Evolutionary conservation across 2,888 invertebrate species (phyloP).

Genomic region (Cheilosia vernalis): DNA sequence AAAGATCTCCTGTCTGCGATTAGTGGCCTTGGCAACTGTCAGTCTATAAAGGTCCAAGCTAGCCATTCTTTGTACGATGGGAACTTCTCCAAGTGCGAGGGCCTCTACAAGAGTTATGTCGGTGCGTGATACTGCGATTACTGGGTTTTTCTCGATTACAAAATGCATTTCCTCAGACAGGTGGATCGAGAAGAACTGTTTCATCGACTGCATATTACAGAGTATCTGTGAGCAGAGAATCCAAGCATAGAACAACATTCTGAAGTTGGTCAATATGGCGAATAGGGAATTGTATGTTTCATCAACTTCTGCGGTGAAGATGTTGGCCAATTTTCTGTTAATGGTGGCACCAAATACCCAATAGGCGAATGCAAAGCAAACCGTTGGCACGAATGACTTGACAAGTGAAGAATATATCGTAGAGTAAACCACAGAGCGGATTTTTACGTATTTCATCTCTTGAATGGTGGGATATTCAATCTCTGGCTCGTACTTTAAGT

Average conservation of each 20-base stretch:
- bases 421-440: slow-evolving; percentile 85
- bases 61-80: slow-evolving; percentile 90
- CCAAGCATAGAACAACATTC: slow-evolving; percentile 87
- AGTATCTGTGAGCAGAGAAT: slow-evolving; percentile 88
- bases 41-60: slow-evolving; percentile 89
- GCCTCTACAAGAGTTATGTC: slow-evolving; percentile 86
- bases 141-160: slow-evolving; percentile 84
- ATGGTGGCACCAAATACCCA: slow-evolving; percentile 86
- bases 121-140: slow-evolving; percentile 79
- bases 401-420: slow-evolving; percentile 86
- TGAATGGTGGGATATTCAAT: slow-evolving; percentile 89
- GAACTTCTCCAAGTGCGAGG: slow-evolving; percentile 84
- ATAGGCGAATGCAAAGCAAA: slow-evolving; percentile 86
- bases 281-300: slow-evolving; percentile 80
- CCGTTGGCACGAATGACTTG: slow-evolving; percentile 86
- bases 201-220: slow-evolving; percentile 88
- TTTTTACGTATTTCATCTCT: slow-evolving; percentile 87
- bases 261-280: slow-evolving; percentile 79
- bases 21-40: slow-evolving; percentile 84
- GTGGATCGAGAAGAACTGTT: slow-evolving; percentile 88
- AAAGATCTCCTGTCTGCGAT: slow-evolving; percentile 87
- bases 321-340: slow-evolving; percentile 84
- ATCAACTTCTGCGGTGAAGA: slow-evolving; percentile 84
- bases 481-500: slow-evolving; percentile 78
- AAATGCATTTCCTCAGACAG: slow-evolving; percentile 89